phyloP scores from a whole-genome alignment of 2,797 vertebrate species.

The Triplophysa yarkandensis region DNA sequence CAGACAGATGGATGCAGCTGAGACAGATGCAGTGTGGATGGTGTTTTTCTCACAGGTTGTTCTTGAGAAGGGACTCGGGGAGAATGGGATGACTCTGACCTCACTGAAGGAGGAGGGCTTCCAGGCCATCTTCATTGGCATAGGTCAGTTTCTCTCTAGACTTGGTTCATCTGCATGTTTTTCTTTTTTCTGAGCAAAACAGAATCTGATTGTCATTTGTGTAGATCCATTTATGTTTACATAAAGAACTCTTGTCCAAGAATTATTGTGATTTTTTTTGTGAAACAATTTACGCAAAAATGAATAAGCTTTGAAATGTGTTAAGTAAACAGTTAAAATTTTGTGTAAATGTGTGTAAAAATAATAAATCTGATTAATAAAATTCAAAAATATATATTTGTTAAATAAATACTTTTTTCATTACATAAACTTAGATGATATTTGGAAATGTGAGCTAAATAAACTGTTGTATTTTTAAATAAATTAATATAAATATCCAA shows the following conservation, averaged over 20 bases:
- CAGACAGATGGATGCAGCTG: conserved; percentile 37
- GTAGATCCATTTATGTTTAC: not conserved
- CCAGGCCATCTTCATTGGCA: conserved; percentile 31
- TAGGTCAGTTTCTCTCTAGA: conserved; percentile 30
- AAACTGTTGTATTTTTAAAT: no score
- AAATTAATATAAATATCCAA: no score
- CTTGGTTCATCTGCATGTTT: not conserved
- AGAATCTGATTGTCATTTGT: not conserved
- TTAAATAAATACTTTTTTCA: no score
- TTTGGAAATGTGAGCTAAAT: no score
- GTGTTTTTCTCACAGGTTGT: conserved; percentile 39
- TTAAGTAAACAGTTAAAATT: no score
- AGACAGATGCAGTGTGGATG: conserved; percentile 28
- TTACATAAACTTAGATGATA: no score
- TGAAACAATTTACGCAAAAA: no score
- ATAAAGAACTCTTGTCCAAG: not conserved
- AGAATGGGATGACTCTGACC: conserved; percentile 44
- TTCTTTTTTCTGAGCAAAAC: not conserved
- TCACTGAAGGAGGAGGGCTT: conserved; percentile 45
- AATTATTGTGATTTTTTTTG: no score
- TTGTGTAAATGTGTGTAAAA: no score
- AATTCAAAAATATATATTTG: no score
- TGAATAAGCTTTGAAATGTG: no score
- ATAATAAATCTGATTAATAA: no score
- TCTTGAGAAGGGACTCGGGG: conserved; percentile 41